These are phyloP conservation scores for Lymantria monacha DNA, from an alignment of 2,888 invertebrate genomes.

Conservation along the genomic window DNA sequence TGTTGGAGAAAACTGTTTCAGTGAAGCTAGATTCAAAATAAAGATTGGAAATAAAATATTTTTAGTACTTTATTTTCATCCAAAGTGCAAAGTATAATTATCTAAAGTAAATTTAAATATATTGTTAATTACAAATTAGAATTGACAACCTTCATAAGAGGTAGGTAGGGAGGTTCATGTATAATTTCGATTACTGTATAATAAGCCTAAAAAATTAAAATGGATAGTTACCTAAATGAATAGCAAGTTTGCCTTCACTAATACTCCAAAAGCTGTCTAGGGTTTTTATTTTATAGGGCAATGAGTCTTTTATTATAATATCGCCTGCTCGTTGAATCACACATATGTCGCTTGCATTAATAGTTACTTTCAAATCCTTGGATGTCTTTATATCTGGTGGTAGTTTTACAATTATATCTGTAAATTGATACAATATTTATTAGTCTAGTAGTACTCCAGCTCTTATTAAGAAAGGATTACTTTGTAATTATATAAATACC, in stretches of 20 bases:
- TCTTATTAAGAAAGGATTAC: too few species aligned
- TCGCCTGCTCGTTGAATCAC: conserved; percentile 56
- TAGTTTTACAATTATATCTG: conserved; percentile 84
- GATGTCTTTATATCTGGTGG: conserved; percentile 83
- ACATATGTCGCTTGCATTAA: conserved; percentile 69
- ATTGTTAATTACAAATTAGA: too few species aligned
- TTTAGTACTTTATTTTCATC: too few species aligned
- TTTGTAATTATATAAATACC: too few species aligned
- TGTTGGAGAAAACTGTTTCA: too few species aligned
- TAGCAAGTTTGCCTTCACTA: conserved; percentile 82
- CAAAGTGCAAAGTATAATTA: too few species aligned
- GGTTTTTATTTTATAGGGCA: conserved; percentile 85
- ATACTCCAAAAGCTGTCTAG: conserved; percentile 91
- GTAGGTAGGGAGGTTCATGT: too few species aligned
- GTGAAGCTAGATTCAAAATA: too few species aligned
- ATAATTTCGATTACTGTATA: too few species aligned
- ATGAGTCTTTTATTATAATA: conserved; percentile 83
- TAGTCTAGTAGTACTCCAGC: not conserved
- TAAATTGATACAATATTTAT: conserved; percentile 12
- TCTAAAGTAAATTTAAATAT: too few species aligned
- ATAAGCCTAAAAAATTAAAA: too few species aligned
- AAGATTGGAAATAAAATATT: not conserved
- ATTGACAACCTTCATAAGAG: too few species aligned
- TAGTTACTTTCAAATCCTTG: conserved; percentile 85
- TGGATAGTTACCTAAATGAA: conserved; percentile 72